A percentile compares a stretch with the other conserved stretches of the same genome.
Evolutionary conservation across 2,888 invertebrate species (phyloP).

Genomic region (Lasioglossum calceatum): DNA sequence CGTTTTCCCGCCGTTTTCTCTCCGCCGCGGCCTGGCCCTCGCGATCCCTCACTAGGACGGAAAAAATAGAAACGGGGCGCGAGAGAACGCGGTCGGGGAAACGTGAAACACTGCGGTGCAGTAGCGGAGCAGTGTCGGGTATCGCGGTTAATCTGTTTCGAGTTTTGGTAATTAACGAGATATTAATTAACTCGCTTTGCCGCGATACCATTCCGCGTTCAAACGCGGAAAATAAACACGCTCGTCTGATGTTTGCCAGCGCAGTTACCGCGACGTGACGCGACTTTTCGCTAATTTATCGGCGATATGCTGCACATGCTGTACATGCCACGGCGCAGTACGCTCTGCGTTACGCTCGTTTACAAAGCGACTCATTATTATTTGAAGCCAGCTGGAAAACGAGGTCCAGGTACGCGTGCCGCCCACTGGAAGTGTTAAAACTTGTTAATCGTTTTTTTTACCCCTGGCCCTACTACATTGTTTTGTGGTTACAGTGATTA

Average conservation of each 20-base stretch:
- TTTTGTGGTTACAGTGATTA: too few relatives aligned
- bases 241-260: background rate
- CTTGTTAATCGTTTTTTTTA: too few relatives aligned
- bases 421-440: too few relatives aligned
- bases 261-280: background rate
- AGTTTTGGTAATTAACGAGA: constrained; percentile 6
- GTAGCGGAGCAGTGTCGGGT: background rate
- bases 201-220: background rate
- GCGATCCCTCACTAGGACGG: background rate
- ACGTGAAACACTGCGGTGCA: background rate
- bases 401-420: too few relatives aligned
- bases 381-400: background rate
- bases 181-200: constrained; percentile 13
- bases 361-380: background rate
- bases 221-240: background rate
- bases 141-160: background rate
- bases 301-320: background rate
- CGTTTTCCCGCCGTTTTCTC: background rate
- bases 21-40: background rate
- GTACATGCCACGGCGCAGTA: background rate
- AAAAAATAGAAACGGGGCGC: background rate
- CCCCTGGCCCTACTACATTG: too few relatives aligned
- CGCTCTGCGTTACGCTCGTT: background rate
- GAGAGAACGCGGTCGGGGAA: background rate
- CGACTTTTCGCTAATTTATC: constrained; percentile 12